A percentile compares a stretch with the other conserved stretches of the same genome.
Evolutionary conservation across 1,140 invertebrate species (phyloP).

Genomic region (Proctacanthus coquilletti): DNA sequence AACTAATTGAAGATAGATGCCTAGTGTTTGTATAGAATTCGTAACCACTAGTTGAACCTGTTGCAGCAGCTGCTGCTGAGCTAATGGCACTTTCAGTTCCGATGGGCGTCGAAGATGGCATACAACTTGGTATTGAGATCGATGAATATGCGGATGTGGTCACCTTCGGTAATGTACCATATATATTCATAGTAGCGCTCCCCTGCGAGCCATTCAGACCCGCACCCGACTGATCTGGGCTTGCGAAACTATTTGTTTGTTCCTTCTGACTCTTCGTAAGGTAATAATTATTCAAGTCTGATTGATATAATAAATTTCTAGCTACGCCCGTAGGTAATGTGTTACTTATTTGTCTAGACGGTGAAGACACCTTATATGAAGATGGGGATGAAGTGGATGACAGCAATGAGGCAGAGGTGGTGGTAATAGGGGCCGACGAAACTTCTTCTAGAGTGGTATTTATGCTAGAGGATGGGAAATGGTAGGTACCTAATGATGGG

Average conservation of each 20-base stretch:
- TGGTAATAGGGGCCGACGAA: too few relatives aligned
- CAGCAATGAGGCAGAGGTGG: constrained; percentile 25
- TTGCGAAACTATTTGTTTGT: constrained; percentile 3
- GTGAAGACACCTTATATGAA: constrained; percentile 12
- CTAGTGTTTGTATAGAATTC: constrained; percentile 19
- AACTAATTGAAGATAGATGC: constrained; percentile 14
- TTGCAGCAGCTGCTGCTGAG: constrained; percentile 28
- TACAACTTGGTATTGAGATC: background rate
- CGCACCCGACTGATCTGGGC: constrained; percentile 3
- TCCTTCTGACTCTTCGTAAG: constrained; percentile 1
- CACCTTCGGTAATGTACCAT: constrained; percentile 26
- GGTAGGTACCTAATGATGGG: constrained; percentile 2
- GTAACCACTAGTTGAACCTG: constrained; percentile 27
- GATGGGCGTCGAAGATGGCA: background rate
- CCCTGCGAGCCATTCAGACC: constrained; percentile 4
- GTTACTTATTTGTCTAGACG: constrained; percentile 13
- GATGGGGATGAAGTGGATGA: constrained; percentile 16
- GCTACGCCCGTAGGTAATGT: constrained; percentile 6
- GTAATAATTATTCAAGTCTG: constrained; percentile 5
- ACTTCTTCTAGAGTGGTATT: background rate
- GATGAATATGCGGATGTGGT: constrained; percentile 9
- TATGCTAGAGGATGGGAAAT: constrained; percentile 2
- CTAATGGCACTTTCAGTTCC: constrained; percentile 13
- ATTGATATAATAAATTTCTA: constrained; percentile 8
- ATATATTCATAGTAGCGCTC: constrained; percentile 19